Conservation (phyloP, 2,113 vertebrate species). For the Xiphophorus maculatus region DNA sequence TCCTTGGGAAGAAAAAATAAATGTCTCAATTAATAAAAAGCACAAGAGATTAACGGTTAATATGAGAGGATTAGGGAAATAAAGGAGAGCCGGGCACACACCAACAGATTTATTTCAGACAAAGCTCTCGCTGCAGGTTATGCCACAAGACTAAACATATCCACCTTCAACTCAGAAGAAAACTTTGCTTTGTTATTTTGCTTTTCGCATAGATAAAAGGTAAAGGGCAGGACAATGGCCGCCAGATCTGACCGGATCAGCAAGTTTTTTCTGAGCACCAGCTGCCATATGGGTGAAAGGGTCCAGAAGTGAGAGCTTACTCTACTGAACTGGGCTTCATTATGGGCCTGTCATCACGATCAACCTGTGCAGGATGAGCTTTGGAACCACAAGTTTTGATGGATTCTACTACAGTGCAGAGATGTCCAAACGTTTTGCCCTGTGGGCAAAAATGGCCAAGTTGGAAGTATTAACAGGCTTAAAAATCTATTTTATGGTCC, state of each 20-base stretch:
- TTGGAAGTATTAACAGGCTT: too few species aligned
- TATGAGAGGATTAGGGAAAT: slow-evolving; percentile 5
- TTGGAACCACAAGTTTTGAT: too few species aligned
- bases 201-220: slow-evolving; percentile 27
- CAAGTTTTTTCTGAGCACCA: slow-evolving; percentile 47
- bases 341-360: slow-evolving; percentile 53
- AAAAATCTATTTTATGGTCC: too few species aligned
- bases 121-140: slow-evolving; percentile 47
- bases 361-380: slow-evolving; percentile 43
- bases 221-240: slow-evolving; percentile 29
- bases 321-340: slow-evolving; percentile 37
- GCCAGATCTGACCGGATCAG: slow-evolving; percentile 47
- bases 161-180: slow-evolving; percentile 30
- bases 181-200: slow-evolving; percentile 26
- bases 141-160: slow-evolving; percentile 32
- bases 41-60: neutral
- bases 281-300: slow-evolving; percentile 46
- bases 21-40: neutral
- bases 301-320: slow-evolving; percentile 27
- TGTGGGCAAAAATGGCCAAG: too few species aligned
- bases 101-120: neutral
- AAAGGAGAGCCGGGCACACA: slow-evolving; percentile 18
- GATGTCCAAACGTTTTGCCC: too few species aligned
- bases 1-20: neutral
- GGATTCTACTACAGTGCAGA: too few species aligned